Evolutionary conservation across 2,113 vertebrate species (phyloP), one percentile per base, ranked within the genome.

Genomic region (Xiphophorus hellerii): DNA sequence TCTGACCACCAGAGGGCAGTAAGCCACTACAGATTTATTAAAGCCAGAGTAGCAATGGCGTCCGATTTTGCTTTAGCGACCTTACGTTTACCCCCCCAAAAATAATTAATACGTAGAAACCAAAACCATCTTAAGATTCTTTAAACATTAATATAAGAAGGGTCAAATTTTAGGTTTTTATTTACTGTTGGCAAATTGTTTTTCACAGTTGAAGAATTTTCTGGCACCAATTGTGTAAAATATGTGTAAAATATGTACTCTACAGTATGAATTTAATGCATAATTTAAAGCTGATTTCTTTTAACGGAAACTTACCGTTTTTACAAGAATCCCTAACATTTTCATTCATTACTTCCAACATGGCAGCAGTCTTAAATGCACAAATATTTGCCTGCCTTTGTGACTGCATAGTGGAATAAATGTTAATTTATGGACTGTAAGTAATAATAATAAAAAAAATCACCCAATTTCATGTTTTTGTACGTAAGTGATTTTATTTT

Each of bases 401-500:
- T 33, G 22, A 64, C 5, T 33, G 17, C 1, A 10, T 13, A 17
- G 15, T 33, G 30, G 3, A 58, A 9, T 64, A 33, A 22, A 11
- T 25, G 7, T 17, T 33, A 29, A 31, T 33, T 31, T 31, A 64
- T 30, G 20, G 17, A 17, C 17, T 33, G 17, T 63, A 20, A 22
- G 33, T 35, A 35, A 9, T 7, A 35, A 35, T 33, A 31, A 48
- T 35, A 37, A 37, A 37, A 37, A 6, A 77, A 67, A 48, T 29
- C 84, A 84, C n/a, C 8, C 13, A 22, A 15, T 44, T 76, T 81
- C 25, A 60, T 48, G 20, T 83, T 90, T 48, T 92, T 89, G 84
- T 93, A 93, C 88, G 92, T 88, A 93, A 93, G 85, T 91, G 89
- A 86, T 87, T 75, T 74, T 74, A 58, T 58, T 91, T 85, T 76